These are phyloP conservation scores for Hydrozoanthus tunicans DNA, from an alignment of 64 coral and sea anemone species.

Conservation along the genomic window DNA sequence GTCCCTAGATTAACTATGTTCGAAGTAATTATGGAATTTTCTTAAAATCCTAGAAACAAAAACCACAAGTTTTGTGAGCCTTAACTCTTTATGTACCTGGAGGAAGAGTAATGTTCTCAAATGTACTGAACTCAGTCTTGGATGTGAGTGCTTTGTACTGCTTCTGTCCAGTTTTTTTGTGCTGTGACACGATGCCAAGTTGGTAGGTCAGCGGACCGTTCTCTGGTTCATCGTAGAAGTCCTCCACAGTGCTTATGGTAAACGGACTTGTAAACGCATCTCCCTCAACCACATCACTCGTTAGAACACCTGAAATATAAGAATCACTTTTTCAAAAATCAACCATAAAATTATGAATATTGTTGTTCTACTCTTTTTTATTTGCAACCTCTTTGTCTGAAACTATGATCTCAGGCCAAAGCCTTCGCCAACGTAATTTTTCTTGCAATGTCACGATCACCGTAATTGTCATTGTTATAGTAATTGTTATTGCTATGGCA, in stretches of 20 bases:
- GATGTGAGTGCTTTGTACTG: not conserved
- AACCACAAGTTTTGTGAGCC: no score
- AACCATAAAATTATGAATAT: no score
- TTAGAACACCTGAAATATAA: not conserved
- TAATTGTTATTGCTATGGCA: not conserved
- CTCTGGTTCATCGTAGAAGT: conserved; percentile 9
- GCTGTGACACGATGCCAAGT: not conserved
- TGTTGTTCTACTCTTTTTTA: no score
- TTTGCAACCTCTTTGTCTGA: no score
- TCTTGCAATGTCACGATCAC: no score
- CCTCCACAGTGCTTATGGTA: not conserved
- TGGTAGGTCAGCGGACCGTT: not conserved
- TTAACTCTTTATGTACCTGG: not conserved
- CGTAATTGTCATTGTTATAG: not conserved
- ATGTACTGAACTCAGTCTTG: not conserved
- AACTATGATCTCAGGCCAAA: no score
- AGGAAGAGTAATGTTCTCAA: conserved; percentile 11
- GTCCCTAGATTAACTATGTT: no score
- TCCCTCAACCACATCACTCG: not conserved
- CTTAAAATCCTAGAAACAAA: no score
- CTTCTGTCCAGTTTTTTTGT: not conserved
- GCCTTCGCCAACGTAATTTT: no score
- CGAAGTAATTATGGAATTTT: no score
- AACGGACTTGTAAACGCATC: not conserved
- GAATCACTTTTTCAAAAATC: no score